A percentile compares a stretch with the other conserved stretches of the same genome.
phyloP scores from a whole-genome alignment of 1,140 invertebrate species.

The Lineus longissimus region DNA sequence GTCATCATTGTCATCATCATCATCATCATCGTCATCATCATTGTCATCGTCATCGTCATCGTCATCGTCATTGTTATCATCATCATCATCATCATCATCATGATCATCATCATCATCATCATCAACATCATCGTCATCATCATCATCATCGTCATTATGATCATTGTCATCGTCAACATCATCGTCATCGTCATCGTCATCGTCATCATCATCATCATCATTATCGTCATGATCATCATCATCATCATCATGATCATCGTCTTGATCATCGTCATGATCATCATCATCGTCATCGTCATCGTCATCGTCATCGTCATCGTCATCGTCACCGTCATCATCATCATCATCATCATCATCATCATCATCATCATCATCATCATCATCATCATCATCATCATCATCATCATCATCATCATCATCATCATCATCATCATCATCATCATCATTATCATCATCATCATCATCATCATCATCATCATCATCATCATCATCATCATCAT shows the following conservation, averaged over 20 bases:
- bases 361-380: slow-evolving; percentile 1
- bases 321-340: slow-evolving; percentile 1
- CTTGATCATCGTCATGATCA: no score
- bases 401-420: slow-evolving; percentile 12
- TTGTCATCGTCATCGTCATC: background rate
- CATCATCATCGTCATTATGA: no score
- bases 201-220: no score
- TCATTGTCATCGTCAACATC: no score
- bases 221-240: no score
- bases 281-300: no score
- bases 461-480: slow-evolving; percentile 12
- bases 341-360: slow-evolving; percentile 1
- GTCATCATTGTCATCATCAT: slow-evolving; percentile 1
- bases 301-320: slow-evolving; percentile 8
- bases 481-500: slow-evolving; percentile 12
- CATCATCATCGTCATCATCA: background rate
- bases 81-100: slow-evolving; percentile 12
- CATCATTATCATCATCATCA: slow-evolving; percentile 10
- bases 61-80: slow-evolving; percentile 6
- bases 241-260: no score
- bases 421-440: slow-evolving; percentile 12
- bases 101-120: no score
- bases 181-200: no score
- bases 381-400: slow-evolving; percentile 11
- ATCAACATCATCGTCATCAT: no score